Evolutionary conservation across 2,797 vertebrate genomes (phyloP), one percentile per base, ranked within the genome.

Genomic region (Delichon dasypus): DNA sequence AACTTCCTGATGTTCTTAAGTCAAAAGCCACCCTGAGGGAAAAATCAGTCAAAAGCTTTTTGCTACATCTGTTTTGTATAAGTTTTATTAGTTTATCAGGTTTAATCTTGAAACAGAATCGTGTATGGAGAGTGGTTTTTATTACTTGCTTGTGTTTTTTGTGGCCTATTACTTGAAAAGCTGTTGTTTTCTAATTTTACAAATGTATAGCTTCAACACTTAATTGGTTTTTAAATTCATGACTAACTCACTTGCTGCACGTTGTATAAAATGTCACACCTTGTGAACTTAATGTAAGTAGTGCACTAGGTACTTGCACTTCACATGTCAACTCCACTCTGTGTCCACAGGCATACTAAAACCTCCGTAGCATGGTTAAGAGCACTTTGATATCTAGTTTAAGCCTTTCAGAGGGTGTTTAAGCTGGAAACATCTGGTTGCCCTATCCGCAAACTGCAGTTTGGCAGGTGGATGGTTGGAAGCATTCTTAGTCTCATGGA

Each of bases 211-310:
- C 42, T 81, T 90, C 34, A 75, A 17, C 17, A 7, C 2, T 6
- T 73, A 11, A 8, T 6, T 57, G 32, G 72, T 40, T 57, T 48
- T 67, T 18, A 25, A 40, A 38, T 73, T 57, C 5, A 4, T 6
- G 4, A 29, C 11, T 23, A 47, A 34, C n/a, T 85, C 13, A 9
- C 0, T 0, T 44, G 10, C 30, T 2, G 1, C 9, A 1, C 16
- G 15, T 61, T 65, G 25, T 68, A 18, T 57, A 29, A 79, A 51
- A 80, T 55, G 57, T 71, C 38, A 30, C 29, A 40, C 36, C 20
- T 16, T 85, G 14, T 13, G 8, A 10, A 2, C 80, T 62, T 65
- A 79, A 19, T 10, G 10, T 36, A 55, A 76, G 16, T 51, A 44
- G 17, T 66, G 16, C 26, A 16, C 13, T 60, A 11, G 9, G n/a